phyloP scores from a whole-genome alignment of 2,113 vertebrate species.

The Micronycteris hirsuta region DNA sequence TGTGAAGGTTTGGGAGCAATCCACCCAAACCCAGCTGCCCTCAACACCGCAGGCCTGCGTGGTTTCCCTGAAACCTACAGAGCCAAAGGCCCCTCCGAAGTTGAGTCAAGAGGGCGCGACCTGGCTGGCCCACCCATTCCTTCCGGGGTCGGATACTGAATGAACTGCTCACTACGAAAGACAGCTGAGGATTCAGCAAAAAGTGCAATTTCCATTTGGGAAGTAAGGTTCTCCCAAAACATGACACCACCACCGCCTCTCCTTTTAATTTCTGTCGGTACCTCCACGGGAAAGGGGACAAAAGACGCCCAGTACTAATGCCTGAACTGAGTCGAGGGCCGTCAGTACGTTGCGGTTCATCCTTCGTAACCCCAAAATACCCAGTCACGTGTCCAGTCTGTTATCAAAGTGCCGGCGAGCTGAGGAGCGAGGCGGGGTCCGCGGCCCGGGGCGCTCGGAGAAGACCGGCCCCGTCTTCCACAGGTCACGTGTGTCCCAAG shows the following conservation, averaged over 20 bases:
- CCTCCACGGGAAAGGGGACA: slow-evolving; percentile 35
- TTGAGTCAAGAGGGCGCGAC: rapidly evolving
- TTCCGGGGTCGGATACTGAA: neutral
- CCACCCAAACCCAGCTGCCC: neutral
- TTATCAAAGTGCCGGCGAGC: slow-evolving; percentile 47
- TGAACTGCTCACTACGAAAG: neutral
- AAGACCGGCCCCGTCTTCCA: neutral
- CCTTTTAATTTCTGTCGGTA: slow-evolving; percentile 34
- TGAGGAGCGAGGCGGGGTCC: slow-evolving; percentile 10
- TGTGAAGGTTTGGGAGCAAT: neutral
- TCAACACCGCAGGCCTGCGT: rapidly evolving
- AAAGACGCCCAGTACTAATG: neutral
- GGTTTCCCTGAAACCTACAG: neutral
- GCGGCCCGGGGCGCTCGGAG: neutral
- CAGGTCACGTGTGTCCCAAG: slow-evolving; percentile 20
- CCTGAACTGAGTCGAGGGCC: neutral
- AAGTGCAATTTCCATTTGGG: slow-evolving; percentile 66
- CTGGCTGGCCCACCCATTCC: neutral
- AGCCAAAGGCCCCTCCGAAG: neutral
- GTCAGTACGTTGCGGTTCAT: neutral
- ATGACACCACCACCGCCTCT: neutral
- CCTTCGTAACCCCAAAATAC: slow-evolving; percentile 40
- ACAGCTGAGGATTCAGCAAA: slow-evolving; percentile 30
- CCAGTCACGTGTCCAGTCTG: slow-evolving; percentile 5
- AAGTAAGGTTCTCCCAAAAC: slow-evolving; percentile 1